Base-by-base conservation (phyloP, 2,113 vertebrate genomes). In the Coturnix japonica region DNA sequence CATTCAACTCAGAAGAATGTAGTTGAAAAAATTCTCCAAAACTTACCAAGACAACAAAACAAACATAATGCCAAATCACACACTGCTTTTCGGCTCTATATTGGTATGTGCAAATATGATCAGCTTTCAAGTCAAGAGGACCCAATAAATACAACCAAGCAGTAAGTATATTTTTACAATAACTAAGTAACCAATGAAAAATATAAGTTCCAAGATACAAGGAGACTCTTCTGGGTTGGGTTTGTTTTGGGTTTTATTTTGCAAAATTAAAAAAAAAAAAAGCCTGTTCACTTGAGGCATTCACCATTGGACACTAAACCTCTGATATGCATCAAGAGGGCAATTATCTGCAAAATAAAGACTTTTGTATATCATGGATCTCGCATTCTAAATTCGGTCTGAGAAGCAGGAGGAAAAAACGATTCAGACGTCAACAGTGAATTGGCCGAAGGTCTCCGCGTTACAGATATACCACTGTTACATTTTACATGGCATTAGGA, bases 391-490 rank as follows among this genome's bases (percentile, higher is more conserved):
- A 97, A 95, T 85, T 92, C 77, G 94, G 94, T 82, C 90, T 93
- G 90, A 96, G 89, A 96, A 95, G 91, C 91, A 91, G 81, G 51
- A 67, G 93, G 77, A 69, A 91, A 96, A 96, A 82, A 41, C 37
- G 33, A 91, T 92, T 94, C 94, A 94, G 77, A 86, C 56, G 51
- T 94, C 85, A 92, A 23, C 72, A 91, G 80, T 80, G 95, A 94
- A 94, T 91, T 84, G 89, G 91, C 81, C 95, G 72, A 86, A 97
- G 88, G 90, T 94, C 89, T 63, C 92, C 9, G 70, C 1, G 13
- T 59, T 91, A 97, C 97, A 97, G 93, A 96, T 87, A 85, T 25
- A 82, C 94, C 89, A 95, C 95, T 95, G 96, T 97, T 96, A 92
- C 43, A 93, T 94, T 95, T 95, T 93, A 78, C 87, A 94, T 22